phyloP scores from a whole-genome alignment of 2,888 invertebrate genomes.

The Bursaphelenchus okinawaensis region DNA sequence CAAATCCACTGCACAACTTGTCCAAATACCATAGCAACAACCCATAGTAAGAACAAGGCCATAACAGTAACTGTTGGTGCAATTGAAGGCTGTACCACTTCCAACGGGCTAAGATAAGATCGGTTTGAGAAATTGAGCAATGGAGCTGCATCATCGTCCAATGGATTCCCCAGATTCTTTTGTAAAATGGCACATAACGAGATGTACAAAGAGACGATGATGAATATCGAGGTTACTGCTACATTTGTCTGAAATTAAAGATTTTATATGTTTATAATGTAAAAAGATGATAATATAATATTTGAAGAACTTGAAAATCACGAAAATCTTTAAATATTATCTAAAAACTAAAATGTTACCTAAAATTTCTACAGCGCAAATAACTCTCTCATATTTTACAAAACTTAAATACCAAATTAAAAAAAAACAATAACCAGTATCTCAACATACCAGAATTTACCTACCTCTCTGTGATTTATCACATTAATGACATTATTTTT shows the following conservation, averaged over 20 bases:
- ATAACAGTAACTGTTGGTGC: conserved; percentile 19
- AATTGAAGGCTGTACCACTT: conserved; percentile 8
- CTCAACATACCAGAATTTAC: background rate
- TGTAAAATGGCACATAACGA: conserved; percentile 23
- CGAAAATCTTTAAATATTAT: too few species aligned
- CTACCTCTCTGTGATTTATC: conserved; percentile 25
- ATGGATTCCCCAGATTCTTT: conserved; percentile 24
- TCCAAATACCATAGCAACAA: conserved; percentile 28
- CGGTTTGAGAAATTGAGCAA: conserved; percentile 5
- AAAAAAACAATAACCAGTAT: too few species aligned
- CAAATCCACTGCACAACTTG: conserved; percentile 24
- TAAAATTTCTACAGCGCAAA: too few species aligned
- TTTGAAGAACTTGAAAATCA: too few species aligned
- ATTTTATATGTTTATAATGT: background rate
- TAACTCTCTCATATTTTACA: too few species aligned
- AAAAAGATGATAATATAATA: too few species aligned
- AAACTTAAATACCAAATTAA: too few species aligned
- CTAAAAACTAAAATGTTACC: too few species aligned
- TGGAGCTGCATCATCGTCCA: conserved; percentile 8
- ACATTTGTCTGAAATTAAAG: conserved; percentile 30
- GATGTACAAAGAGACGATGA: conserved; percentile 31
- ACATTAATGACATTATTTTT: conserved; percentile 21
- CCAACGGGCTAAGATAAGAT: conserved; percentile 3
- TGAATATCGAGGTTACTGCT: conserved; percentile 25
- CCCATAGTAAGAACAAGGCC: conserved; percentile 38